phyloP scores from a whole-genome alignment of 2,113 vertebrate species.

The Pristiophorus japonicus region DNA sequence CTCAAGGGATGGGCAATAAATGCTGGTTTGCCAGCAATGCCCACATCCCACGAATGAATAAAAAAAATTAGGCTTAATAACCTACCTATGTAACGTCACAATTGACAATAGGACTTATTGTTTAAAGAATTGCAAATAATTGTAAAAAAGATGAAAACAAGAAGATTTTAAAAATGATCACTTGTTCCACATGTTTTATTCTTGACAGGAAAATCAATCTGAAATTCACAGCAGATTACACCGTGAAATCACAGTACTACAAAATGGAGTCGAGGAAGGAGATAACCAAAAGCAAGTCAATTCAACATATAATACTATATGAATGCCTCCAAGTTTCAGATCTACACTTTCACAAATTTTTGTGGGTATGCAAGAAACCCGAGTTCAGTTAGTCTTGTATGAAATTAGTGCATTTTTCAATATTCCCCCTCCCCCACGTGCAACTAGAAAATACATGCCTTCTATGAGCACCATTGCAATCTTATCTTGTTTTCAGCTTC shows the following conservation, averaged over 20 bases:
- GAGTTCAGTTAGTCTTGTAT: background rate
- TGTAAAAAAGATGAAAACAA: background rate
- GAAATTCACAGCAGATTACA: background rate
- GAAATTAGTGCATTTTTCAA: background rate
- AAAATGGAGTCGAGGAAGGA: background rate
- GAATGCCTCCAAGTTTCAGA: background rate
- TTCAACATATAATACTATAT: background rate
- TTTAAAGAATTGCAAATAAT: background rate
- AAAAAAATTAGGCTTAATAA: background rate
- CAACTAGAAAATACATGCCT: background rate
- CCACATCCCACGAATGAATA: too few relatives aligned
- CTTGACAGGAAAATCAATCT: background rate
- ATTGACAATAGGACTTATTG: background rate
- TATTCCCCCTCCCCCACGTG: too few relatives aligned
- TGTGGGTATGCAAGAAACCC: background rate
- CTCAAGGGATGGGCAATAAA: too few relatives aligned
- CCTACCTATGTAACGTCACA: background rate
- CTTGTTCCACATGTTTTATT: background rate
- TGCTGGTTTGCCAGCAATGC: too few relatives aligned
- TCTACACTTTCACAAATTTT: background rate
- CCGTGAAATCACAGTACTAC: background rate
- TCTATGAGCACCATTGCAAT: background rate
- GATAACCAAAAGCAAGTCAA: too few relatives aligned
- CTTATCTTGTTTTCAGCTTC: background rate
- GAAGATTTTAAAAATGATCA: background rate